A percentile compares a stretch with the other conserved stretches of the same genome.
Conservation (phyloP, 2,888 invertebrate genomes). For the Apotomis turbidana region DNA sequence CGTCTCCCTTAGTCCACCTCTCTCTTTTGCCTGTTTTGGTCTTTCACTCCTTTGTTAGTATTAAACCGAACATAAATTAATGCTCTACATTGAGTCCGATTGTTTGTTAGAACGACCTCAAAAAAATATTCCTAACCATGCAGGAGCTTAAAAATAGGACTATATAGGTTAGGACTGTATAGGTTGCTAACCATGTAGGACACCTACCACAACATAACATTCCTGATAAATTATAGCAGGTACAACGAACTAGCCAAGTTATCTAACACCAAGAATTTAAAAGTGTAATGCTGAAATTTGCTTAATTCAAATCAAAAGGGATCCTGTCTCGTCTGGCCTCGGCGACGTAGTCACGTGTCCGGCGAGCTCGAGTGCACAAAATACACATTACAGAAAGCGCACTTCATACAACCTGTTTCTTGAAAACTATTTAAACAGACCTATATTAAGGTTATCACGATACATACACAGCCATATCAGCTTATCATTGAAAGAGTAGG, state of each 20-base stretch:
- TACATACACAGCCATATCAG: not conserved
- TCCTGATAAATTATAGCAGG: not conserved
- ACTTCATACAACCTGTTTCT: not conserved
- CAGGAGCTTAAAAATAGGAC: no score
- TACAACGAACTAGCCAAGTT: not conserved
- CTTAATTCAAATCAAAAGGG: conserved; percentile 9
- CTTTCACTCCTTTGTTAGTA: no score
- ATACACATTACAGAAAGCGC: not conserved
- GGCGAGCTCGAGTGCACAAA: not conserved
- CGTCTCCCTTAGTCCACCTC: no score
- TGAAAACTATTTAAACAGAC: not conserved
- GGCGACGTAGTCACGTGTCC: not conserved
- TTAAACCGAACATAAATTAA: no score
- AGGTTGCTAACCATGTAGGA: no score
- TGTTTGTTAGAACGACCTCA: no score
- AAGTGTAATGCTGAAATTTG: conserved; percentile 2
- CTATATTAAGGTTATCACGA: not conserved
- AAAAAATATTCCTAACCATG: no score
- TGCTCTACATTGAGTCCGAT: no score
- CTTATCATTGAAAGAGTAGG: not conserved
- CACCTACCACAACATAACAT: no score
- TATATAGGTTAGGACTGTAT: no score
- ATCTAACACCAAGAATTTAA: not conserved
- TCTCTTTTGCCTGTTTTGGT: no score
- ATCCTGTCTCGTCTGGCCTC: conserved; percentile 17